phyloP scores from a whole-genome alignment of 2,797 vertebrate genomes.

The Phataginus tetradactyla region DNA sequence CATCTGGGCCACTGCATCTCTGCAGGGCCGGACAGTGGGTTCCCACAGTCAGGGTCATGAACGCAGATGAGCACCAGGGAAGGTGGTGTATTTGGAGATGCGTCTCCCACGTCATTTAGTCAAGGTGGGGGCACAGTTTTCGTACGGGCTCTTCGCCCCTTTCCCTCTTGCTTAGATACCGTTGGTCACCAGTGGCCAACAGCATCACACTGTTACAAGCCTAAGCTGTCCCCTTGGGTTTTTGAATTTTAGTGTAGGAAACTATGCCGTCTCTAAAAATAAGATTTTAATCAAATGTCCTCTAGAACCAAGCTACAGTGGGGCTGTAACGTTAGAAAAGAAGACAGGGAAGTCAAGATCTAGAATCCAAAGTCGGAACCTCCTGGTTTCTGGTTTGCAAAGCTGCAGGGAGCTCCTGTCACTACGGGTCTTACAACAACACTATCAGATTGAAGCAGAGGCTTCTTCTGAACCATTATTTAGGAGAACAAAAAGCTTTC shows the following conservation, averaged over 20 bases:
- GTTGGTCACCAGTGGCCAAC: neutral
- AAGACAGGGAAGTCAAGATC: neutral
- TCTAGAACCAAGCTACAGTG: slow-evolving; percentile 3
- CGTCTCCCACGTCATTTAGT: neutral
- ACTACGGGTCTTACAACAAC: rapidly evolving
- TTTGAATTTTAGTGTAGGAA: slow-evolving; percentile 76
- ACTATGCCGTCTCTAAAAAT: slow-evolving; percentile 74
- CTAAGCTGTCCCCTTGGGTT: slow-evolving; percentile 46
- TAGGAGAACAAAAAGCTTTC: neutral
- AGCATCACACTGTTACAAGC: neutral
- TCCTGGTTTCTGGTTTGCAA: neutral
- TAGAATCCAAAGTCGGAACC: neutral
- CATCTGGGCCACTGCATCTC: neutral
- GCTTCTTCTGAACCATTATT: neutral
- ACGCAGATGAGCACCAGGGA: neutral
- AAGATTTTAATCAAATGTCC: slow-evolving; percentile 73
- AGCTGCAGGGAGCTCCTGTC: neutral
- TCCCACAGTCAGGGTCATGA: neutral
- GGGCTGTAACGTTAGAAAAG: neutral
- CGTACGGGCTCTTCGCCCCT: neutral
- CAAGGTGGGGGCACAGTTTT: rapidly evolving
- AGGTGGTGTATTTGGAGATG: neutral
- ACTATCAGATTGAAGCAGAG: neutral
- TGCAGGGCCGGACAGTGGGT: neutral
- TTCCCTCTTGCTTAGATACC: neutral